These are phyloP conservation scores for Venusia cambrica DNA, from an alignment of 2,888 invertebrate species.

Conservation along the genomic window DNA sequence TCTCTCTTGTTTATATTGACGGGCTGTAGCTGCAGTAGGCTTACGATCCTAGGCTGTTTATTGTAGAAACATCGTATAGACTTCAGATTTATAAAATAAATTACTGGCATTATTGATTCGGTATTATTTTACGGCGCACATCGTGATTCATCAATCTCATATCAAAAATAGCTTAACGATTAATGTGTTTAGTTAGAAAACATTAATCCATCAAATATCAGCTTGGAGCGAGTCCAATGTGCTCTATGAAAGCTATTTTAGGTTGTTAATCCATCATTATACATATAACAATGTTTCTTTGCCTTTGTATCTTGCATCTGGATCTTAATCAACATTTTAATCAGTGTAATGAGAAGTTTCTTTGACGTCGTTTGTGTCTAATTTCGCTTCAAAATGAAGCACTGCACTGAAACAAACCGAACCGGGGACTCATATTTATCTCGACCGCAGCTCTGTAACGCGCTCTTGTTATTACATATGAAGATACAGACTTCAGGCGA, in stretches of 20 bases:
- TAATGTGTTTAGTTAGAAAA: conserved; percentile 46
- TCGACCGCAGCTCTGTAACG: conserved; percentile 38
- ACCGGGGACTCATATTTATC: conserved; percentile 35
- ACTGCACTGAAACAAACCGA: conserved; percentile 24
- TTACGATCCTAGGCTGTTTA: conserved; percentile 3
- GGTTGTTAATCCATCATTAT: conserved; percentile 32
- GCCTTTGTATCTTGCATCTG: too few species aligned
- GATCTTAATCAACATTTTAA: too few species aligned
- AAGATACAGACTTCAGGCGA: conserved; percentile 36
- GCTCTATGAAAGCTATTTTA: conserved; percentile 33
- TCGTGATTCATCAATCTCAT: conserved; percentile 31
- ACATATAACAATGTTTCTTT: too few species aligned
- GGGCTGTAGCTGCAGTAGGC: conserved; percentile 19
- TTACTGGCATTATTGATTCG: too few species aligned
- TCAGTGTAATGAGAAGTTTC: too few species aligned
- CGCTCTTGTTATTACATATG: conserved; percentile 43
- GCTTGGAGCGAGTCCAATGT: conserved; percentile 45
- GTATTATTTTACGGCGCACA: too few species aligned
- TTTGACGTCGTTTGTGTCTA: too few species aligned
- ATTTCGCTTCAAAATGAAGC: conserved; percentile 16
- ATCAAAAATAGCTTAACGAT: conserved; percentile 32
- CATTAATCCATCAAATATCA: conserved; percentile 46
- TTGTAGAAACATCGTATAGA: conserved; percentile 2
- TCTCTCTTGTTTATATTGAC: conserved; percentile 45
- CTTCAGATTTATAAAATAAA: too few species aligned